phyloP scores from a whole-genome alignment of 2,113 vertebrate species.

The Austrofundulus limnaeus region DNA sequence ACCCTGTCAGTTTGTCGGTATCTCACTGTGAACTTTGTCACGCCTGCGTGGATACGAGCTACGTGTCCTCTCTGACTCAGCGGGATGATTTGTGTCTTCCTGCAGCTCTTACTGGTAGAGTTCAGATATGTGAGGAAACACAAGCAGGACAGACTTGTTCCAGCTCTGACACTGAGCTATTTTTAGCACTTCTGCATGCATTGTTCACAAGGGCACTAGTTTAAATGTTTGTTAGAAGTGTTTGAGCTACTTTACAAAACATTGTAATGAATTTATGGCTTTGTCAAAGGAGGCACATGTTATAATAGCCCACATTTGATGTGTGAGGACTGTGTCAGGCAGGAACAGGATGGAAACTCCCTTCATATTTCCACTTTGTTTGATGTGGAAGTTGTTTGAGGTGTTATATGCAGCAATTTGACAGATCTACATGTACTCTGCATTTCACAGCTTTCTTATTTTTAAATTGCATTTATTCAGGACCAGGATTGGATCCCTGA shows the following conservation, averaged over 20 bases:
- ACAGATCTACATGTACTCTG: background rate
- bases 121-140: slow-evolving; percentile 42
- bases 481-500: too few relatives aligned
- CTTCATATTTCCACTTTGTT: slow-evolving; percentile 37
- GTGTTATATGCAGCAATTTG: background rate
- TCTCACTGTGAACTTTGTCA: slow-evolving; percentile 45
- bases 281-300: background rate
- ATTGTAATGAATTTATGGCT: background rate
- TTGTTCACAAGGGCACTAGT: slow-evolving; percentile 10
- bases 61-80: slow-evolving; percentile 54
- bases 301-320: background rate
- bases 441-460: background rate
- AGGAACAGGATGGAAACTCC: slow-evolving; percentile 64
- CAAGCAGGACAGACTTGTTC: slow-evolving; percentile 44
- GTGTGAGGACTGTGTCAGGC: slow-evolving; percentile 27
- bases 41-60: slow-evolving; percentile 10
- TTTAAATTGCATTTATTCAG: background rate
- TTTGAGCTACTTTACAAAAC: slow-evolving; percentile 12
- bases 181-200: slow-evolving; percentile 32
- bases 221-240: slow-evolving; percentile 12
- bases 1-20: slow-evolving; percentile 2
- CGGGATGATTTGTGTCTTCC: slow-evolving; percentile 28
- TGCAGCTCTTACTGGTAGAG: slow-evolving; percentile 38
- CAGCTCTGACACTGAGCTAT: slow-evolving; percentile 44
- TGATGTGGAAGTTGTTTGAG: slow-evolving; percentile 22